Percentiles rank a stretch among this genome's conserved stretches.
Conservation (phyloP, 1,140 invertebrate genomes). For the Galleria mellonella region DNA sequence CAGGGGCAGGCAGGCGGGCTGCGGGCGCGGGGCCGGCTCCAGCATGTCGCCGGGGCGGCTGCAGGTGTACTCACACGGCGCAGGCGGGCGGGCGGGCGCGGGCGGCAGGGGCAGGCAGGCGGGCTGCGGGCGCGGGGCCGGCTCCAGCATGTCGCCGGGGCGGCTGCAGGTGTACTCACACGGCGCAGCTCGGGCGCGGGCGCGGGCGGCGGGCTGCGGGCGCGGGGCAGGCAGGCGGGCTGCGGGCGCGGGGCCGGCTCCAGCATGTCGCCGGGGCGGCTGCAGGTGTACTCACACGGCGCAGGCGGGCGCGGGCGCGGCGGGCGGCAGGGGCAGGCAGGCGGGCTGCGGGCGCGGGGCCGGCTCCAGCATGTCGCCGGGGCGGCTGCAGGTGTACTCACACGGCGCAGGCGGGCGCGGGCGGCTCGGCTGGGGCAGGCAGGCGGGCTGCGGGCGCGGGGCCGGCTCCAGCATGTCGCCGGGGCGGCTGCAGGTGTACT, state of each 20-base stretch:
- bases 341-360: no score
- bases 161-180: slow-evolving; percentile 41
- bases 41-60: slow-evolving; percentile 1
- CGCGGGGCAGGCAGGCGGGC: slow-evolving; percentile 47
- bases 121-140: slow-evolving; percentile 41
- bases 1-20: no score
- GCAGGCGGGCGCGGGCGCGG: slow-evolving; percentile 58
- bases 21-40: no score
- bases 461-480: no score
- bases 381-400: no score
- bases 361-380: no score
- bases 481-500: slow-evolving; percentile 26
- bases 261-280: slow-evolving; percentile 54
- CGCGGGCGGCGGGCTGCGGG: slow-evolving; percentile 43
- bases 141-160: slow-evolving; percentile 53
- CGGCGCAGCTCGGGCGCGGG: slow-evolving; percentile 36
- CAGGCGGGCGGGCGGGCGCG: slow-evolving; percentile 3
- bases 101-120: slow-evolving; percentile 15
- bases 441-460: no score
- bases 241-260: slow-evolving; percentile 43
- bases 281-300: slow-evolving; percentile 32
- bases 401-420: no score
- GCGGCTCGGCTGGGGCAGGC: no score
- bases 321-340: slow-evolving; percentile 75
- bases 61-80: slow-evolving; percentile 51